Base-by-base conservation (phyloP, 2,888 invertebrate genomes). In the Liposcelis brunnea region DNA sequence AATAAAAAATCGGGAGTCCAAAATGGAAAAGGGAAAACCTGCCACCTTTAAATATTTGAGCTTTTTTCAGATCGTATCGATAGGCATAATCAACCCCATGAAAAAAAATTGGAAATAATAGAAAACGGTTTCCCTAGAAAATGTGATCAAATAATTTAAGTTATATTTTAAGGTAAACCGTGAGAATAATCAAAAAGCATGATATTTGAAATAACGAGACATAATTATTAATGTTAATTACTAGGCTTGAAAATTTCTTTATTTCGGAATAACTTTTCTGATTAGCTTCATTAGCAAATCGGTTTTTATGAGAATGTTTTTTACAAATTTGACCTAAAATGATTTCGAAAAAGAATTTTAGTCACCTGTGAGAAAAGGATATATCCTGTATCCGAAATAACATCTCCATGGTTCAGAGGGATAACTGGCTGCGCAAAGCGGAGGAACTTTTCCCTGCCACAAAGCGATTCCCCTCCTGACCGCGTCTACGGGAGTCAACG, bases 371-470 rank as follows among this genome's bases (percentile, higher is more conserved):
- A 93, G 65, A 7, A 85, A 81, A 11, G 86, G 82, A 61, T 91
- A 91, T 2, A 91, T 65, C 16, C 82, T 70, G 60, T 91, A 89
- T 4, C 91, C 93, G 57, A 91, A 91, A 60, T 86, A 93, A 59
- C 93, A 93, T 50, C 83, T 70, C 91, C 91, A 93, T 0, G 83
- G 82, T 55, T 89, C 85, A 1, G 68, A 60, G 3, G 67, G 64
- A 56, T 85, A 75, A 47, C 75, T 70, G 40, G 75, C 69, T 16
- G 71, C 71, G 60, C 93, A 93, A 10, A 77, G 71, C 37, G 72
- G 71, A 0, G 91, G 90, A 42, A 93, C 74, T 43, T 75, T 73
- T 1, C 86, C 87, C 49, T 76, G 70, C 86, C 85, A 85, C 44
- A 82, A 60, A 53, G 76, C 72, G 66, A 84, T 79, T 2, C 86